These are phyloP conservation scores for Halocaridina rubra DNA, from an alignment of 2,888 invertebrate species.

Conservation along the genomic window DNA sequence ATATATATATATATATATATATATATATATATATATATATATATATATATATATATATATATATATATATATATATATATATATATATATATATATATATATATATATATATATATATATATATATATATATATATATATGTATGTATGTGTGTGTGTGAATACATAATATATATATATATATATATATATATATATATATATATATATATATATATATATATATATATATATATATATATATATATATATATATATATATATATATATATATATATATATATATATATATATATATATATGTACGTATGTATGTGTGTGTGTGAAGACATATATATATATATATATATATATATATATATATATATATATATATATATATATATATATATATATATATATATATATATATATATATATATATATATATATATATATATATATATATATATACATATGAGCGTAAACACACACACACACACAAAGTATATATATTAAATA, in stretches of 20 bases:
- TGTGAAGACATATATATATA: not conserved
- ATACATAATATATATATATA: not conserved
- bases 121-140: not conserved
- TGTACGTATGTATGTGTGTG: not conserved
- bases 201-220: no score
- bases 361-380: not conserved
- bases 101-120: not conserved
- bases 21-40: not conserved
- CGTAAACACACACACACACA: no score
- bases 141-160: not conserved
- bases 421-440: not conserved
- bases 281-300: not conserved
- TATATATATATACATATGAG: not conserved
- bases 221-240: no score
- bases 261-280: no score
- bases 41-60: not conserved
- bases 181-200: no score
- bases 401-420: not conserved
- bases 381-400: not conserved
- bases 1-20: not conserved
- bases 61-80: not conserved
- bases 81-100: not conserved
- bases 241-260: no score
- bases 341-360: not conserved
- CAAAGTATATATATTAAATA: no score